phyloP scores from a whole-genome alignment of 1,140 invertebrate genomes.

The Phymastichus coffea region DNA sequence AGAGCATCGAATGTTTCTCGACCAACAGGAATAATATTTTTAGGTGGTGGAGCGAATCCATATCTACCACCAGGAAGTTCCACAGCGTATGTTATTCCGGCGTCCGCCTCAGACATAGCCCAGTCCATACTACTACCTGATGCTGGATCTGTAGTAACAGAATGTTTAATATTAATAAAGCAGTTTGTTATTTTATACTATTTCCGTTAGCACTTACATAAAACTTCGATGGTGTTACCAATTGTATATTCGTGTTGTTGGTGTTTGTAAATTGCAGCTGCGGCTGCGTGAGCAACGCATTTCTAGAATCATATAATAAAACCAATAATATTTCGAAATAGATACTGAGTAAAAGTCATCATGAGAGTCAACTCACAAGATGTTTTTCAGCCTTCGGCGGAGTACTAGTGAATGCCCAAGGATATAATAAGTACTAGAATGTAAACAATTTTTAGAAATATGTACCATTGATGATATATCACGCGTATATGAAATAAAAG shows the following conservation, averaged over 20 bases:
- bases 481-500: neutral
- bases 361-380: conserved; percentile 52
- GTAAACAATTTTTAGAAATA: neutral
- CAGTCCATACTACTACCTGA: conserved; percentile 71
- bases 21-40: conserved; percentile 69
- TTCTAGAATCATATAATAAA: conserved; percentile 24
- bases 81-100: conserved; percentile 76
- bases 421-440: conserved; percentile 63
- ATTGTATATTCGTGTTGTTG: conserved; percentile 55
- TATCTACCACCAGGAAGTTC: conserved; percentile 74
- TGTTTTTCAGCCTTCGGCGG: conserved; percentile 52
- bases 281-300: conserved; percentile 43
- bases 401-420: conserved; percentile 69
- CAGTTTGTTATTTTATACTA: neutral
- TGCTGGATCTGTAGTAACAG: conserved; percentile 48
- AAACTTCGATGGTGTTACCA: conserved; percentile 62
- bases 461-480: neutral
- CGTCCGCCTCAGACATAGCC: conserved; percentile 62
- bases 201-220: conserved; percentile 47
- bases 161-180: neutral
- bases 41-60: conserved; percentile 72
- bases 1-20: conserved; percentile 75
- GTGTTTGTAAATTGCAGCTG: conserved; percentile 44
- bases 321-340: neutral
- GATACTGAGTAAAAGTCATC: neutral